Percentiles rank a stretch among this genome's conserved stretches.
Evolutionary conservation across 2,797 vertebrate species (phyloP).

Genomic region (Anniella stebbinsi): DNA sequence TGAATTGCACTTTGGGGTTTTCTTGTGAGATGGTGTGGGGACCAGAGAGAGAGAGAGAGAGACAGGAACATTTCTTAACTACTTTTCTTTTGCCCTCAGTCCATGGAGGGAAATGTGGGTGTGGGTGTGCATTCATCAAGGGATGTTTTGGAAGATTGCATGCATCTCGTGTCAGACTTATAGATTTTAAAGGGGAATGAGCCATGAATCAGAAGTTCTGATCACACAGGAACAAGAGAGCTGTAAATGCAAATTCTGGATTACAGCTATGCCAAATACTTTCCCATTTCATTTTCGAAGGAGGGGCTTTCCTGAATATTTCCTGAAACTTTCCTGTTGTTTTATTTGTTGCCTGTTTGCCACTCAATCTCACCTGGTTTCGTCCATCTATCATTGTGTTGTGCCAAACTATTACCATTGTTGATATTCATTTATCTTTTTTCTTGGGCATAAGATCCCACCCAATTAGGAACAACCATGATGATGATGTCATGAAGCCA

Average conservation of each 20-base stretch:
- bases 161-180: background rate
- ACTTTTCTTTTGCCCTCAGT: conserved; percentile 61
- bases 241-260: background rate
- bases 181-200: background rate
- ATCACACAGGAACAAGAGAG: too few species aligned
- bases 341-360: background rate
- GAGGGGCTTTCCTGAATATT: background rate
- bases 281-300: background rate
- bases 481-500: background rate
- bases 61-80: conserved; percentile 64
- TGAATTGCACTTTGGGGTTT: conserved; percentile 56
- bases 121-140: conserved; percentile 59
- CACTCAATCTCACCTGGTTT: background rate
- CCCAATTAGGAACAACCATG: background rate
- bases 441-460: background rate
- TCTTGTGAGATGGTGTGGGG: conserved; percentile 54
- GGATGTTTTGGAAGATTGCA: background rate
- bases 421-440: background rate
- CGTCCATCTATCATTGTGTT: background rate
- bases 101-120: conserved; percentile 46
- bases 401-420: background rate
- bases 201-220: background rate
- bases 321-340: background rate
- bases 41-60: conserved; percentile 39
- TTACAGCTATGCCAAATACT: background rate